Percentiles rank a stretch among this genome's conserved stretches.
Evolutionary conservation across 2,113 vertebrate species (phyloP).

Genomic region (Cynopterus brachyotis): DNA sequence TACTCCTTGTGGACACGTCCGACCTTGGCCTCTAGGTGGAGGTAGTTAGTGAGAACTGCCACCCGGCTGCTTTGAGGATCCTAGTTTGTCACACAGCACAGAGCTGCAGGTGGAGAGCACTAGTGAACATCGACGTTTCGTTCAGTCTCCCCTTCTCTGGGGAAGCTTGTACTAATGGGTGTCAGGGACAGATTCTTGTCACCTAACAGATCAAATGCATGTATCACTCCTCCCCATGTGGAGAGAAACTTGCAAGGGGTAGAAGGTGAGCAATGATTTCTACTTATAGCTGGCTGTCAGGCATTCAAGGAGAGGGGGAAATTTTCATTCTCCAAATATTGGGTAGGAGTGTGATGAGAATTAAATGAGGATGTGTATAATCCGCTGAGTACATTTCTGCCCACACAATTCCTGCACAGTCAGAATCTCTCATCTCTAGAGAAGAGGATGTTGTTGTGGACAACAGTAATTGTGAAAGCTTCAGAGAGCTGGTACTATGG

Average conservation of each 20-base stretch:
- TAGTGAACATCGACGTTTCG: not conserved
- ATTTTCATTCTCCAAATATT: not conserved
- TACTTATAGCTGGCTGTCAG: not conserved
- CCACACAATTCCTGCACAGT: not conserved
- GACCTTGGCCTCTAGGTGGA: not conserved
- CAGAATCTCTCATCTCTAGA: not conserved
- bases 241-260: not conserved
- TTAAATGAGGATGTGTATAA: not conserved
- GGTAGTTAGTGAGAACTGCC: not conserved
- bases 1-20: not conserved
- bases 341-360: not conserved
- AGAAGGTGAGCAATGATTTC: not conserved
- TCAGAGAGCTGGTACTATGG: not conserved
- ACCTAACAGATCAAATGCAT: not conserved
- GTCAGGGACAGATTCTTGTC: not conserved
- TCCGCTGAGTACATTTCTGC: fast-evolving
- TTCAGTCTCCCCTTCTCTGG: not conserved
- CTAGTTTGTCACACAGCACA: not conserved
- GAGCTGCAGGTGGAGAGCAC: not conserved
- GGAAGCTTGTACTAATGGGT: too few species aligned
- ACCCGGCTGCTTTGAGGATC: not conserved
- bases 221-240: not conserved
- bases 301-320: not conserved
- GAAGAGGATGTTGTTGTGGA: not conserved
- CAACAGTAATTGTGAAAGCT: not conserved